Base-by-base conservation (phyloP, 2,888 invertebrate species). In the Melipona bicolor region DNA sequence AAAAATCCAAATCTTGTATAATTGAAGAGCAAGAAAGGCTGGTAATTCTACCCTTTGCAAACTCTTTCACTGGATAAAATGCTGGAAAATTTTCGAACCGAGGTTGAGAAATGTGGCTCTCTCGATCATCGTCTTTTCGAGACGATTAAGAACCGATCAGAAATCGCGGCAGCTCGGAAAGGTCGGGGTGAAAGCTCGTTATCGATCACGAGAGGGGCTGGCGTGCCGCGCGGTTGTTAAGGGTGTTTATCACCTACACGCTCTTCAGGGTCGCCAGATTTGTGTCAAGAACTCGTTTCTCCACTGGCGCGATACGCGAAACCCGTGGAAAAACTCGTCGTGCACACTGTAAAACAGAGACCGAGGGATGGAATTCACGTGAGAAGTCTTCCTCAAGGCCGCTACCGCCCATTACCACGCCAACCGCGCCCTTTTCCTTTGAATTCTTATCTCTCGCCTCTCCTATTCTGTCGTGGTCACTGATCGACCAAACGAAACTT, bases 191-290 rank as follows among this genome's bases (percentile, higher is more conserved):
- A 88, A 81, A 87, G 83, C 86, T 77, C 77, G 79, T 67, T 90
- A 92, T 91, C 91, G 91, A 92, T 91, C 89, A 87, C 78, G 78
- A 82, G 81, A 79, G 52, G 76, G 81, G 90, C 88, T 93, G 85
- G 92, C 93, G 92, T 93, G 93, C 88, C 88, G 80, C 78, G 83
- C 84, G 89, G 91, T 92, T 92, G 88, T 93, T 92, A 92, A 89
- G 89, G 91, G 90, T 90, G 90, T 91, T 92, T 92, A 91, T 91
- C 90, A 91, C 91, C 91, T 89, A 87, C 87, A 86, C 86, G 89
- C 81, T 87, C 88, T 89, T 91, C 93, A 93, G 91, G 93, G 92
- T 91, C 93, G 84, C 79, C 84, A 87, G 90, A 93, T 93, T 92
- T 90, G 91, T 92, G 93, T 93, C 93, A 93, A 93, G 93, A 92